Conservation (phyloP, 2,113 vertebrate genomes). For the Pachycephala philippinensis region DNA sequence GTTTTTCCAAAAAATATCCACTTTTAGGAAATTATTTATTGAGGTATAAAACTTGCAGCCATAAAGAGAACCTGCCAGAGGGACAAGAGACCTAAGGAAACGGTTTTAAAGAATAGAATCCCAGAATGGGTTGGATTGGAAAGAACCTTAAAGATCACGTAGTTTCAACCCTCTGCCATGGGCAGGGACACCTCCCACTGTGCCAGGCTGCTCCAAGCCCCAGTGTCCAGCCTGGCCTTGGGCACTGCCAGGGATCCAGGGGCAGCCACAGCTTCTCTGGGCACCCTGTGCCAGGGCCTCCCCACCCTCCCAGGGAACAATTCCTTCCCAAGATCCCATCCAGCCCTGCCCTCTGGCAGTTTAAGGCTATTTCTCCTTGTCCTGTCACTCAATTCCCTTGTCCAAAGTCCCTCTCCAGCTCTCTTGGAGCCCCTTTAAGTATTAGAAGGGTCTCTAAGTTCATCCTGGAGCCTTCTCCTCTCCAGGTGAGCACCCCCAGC, state of each 20-base stretch:
- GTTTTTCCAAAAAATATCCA: neutral
- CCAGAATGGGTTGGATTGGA: neutral
- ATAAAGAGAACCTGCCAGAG: neutral
- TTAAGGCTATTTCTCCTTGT: too few species aligned
- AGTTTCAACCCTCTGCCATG: neutral
- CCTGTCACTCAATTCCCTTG: neutral
- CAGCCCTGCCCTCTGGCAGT: too few species aligned
- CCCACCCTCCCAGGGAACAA: too few species aligned
- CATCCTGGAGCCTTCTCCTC: neutral
- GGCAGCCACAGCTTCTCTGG: too few species aligned
- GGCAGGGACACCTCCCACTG: neutral
- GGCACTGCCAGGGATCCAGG: too few species aligned
- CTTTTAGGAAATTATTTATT: neutral
- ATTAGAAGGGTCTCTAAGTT: neutral
- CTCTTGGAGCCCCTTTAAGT: neutral
- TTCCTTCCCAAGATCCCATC: neutral
- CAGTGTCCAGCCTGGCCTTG: too few species aligned
- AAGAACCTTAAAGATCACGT: neutral
- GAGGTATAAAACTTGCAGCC: neutral
- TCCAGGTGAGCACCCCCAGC: too few species aligned
- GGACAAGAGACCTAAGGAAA: neutral
- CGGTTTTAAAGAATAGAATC: neutral
- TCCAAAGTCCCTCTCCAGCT: neutral
- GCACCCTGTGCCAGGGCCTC: too few species aligned
- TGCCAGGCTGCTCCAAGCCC: too few species aligned